Percentiles rank a stretch among this genome's conserved stretches.
Evolutionary conservation across 2,113 vertebrate genomes (phyloP).

Genomic region (Etheostoma spectabile): DNA sequence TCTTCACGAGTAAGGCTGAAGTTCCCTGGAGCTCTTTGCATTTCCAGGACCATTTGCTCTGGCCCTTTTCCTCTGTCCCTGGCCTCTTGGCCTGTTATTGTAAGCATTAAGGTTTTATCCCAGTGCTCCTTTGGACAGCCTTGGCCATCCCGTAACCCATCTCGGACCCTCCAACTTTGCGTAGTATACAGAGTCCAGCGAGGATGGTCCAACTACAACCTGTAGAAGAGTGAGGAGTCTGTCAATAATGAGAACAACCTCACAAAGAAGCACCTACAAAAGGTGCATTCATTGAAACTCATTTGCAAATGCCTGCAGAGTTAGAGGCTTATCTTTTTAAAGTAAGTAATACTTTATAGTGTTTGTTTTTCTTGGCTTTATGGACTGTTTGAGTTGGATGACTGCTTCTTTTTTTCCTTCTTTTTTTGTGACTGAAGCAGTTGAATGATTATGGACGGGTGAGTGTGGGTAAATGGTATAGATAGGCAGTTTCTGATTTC

Average conservation of each 20-base stretch:
- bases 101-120: constrained; percentile 74
- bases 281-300: constrained; percentile 71
- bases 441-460: constrained; percentile 66
- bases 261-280: constrained; percentile 64
- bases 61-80: constrained; percentile 59
- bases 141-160: constrained; percentile 57
- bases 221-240: constrained; percentile 65
- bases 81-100: constrained; percentile 67
- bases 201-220: constrained; percentile 60
- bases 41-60: constrained; percentile 72
- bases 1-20: constrained; percentile 62
- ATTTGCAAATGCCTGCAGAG: constrained; percentile 75
- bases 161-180: constrained; percentile 65
- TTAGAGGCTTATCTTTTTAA: constrained; percentile 69
- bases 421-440: constrained; percentile 56
- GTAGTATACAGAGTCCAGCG: constrained; percentile 71
- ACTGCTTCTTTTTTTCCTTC: constrained; percentile 57
- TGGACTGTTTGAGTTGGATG: constrained; percentile 66
- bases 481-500: constrained; percentile 68
- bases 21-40: constrained; percentile 66
- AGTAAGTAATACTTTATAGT: constrained; percentile 70
- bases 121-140: constrained; percentile 71
- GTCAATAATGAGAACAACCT: constrained; percentile 61
- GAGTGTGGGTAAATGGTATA: constrained; percentile 60
- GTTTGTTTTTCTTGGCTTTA: constrained; percentile 66